Evolutionary conservation across 2,113 vertebrate species (phyloP), one percentile per base, ranked within the genome.

Genomic region (Piprites chloris): DNA sequence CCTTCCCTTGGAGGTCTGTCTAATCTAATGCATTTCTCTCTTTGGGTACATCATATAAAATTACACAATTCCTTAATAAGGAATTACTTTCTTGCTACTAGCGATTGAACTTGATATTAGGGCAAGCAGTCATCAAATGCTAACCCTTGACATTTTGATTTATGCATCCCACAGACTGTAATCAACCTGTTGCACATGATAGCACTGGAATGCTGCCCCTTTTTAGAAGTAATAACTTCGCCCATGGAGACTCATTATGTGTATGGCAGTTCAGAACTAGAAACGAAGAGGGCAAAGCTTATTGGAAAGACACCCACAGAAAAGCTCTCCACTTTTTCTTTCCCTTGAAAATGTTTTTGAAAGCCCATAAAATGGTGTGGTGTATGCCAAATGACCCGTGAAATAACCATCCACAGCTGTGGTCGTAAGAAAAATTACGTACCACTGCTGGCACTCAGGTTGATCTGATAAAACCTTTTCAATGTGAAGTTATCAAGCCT

Each of bases 351-450:
- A 88, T 77, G 62, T 19, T 80, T 95, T 76, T 90, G 63, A 73
- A 92, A 95, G 62, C 27, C 52, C 24, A 58, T 90, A 86, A 92
- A 90, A 89, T 21, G 37, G 26, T 58, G 47, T 53, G 35, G 35
- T 1, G 21, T 87, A 74, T 94, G 62, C 85, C 92, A 93, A 94
- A 95, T 69, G 76, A 94, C 65, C 88, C 92, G 84, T 74, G 68
- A 95, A 95, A 95, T 74, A 92, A 85, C 81, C 53, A 75, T 72
- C 75, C 66, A 26, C 85, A 94, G 77, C 87, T 94, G 83, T 12
- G 13, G 39, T 30, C 53, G 13, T 56, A 88, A 89, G 87, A 90
- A 84, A 63, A 55, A 47, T 81, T 49, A 61, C 0, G 0, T 89
- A 84, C 33, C 49, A 32, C 61, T 78, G 68, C 71, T 90, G 72